Evolutionary conservation across 2,888 invertebrate genomes (phyloP), one percentile per base, ranked within the genome.

Genomic region (Tethea ocularis): DNA sequence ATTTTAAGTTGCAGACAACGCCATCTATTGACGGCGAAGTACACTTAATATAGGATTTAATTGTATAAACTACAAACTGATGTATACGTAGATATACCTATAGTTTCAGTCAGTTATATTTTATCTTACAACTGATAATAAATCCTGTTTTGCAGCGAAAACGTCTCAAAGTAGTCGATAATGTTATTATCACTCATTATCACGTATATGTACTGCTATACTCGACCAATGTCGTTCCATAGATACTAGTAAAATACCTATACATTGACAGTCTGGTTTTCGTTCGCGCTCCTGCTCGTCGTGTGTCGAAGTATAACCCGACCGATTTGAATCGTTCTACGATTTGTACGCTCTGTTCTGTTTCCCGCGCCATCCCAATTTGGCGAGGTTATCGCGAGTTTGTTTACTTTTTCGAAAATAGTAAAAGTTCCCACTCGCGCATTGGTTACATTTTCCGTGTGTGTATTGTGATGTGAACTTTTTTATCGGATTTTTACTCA

Each of bases 101-200:
- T 36, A 41, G 17, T 7, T n/a, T 20, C 46, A 20, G 46, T 46
- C 46, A 20, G 20, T 20, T 20, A 20, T 46, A 46, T 20, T 20
- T 46, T 46, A 46, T 20, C 46, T 46, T 46, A 46, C 2, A 46
- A 22, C 22, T 58, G 59, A 63, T 59, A 58, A 33, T 26, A 58
- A 41, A 38, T 57, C 51, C 57, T 61, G 52, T 53, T 60, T 58
- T 51, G 57, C 29, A 52, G 26, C 52, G n/a, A 26, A 52, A 57
- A 46, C 59, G 46, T 51, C 61, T 62, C 57, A 56, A 20, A 24
- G 33, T 24, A 56, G 26, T 38, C 56, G 67, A 66, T 68, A 66
- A 22, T 55, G 59, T 61, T 66, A 46, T 46, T 46, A 68, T 68
- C 68, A 68, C 26, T 56, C 52, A 65, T 63, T 61, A 68, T 64